phyloP scores from a whole-genome alignment of 1,140 invertebrate species.

The Cyrtorhinus lividipennis region DNA sequence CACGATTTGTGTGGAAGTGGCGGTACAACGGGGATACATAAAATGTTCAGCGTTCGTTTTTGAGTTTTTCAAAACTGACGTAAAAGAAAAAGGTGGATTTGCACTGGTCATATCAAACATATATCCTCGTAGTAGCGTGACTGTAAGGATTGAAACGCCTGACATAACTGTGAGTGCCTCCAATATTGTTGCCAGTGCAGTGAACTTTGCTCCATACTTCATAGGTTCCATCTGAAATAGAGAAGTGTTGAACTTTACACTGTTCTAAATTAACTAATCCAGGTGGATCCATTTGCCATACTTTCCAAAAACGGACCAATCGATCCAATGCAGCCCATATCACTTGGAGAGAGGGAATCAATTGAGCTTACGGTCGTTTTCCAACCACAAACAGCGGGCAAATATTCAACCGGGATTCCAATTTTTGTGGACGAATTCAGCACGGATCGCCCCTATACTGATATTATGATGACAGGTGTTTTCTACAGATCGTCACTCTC shows the following conservation, averaged over 20 bases:
- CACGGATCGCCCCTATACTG: neutral
- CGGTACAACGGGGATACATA: neutral
- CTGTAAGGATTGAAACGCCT: neutral
- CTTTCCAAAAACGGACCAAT: neutral
- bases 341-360: neutral
- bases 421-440: neutral
- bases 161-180: too few species aligned
- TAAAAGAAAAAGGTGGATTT: neutral
- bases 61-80: neutral
- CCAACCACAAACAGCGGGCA: neutral
- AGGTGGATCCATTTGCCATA: neutral
- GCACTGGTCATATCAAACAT: neutral
- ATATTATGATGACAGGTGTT: neutral
- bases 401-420: neutral
- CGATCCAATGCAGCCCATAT: neutral
- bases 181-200: too few species aligned
- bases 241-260: too few species aligned
- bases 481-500: neutral
- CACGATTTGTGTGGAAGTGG: neutral
- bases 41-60: neutral
- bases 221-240: too few species aligned
- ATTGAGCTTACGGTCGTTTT: constrained; percentile 1
- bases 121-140: neutral
- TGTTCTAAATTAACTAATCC: neutral
- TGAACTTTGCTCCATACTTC: too few species aligned